phyloP scores from a whole-genome alignment of 2,113 vertebrate species.

The Pitta sordida region DNA sequence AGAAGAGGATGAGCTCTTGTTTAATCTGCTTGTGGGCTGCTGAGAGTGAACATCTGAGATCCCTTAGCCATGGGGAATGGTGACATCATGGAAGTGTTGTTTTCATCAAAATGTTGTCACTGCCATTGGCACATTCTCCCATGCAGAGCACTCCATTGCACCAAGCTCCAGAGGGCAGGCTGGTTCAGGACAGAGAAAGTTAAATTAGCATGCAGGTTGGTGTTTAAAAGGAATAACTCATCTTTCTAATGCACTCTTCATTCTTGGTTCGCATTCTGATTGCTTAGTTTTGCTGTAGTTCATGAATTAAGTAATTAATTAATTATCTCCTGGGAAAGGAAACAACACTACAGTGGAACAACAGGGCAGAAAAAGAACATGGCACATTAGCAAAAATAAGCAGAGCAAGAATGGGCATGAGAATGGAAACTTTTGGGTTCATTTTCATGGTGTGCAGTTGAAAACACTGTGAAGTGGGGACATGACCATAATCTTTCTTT shows the following conservation, averaged over 20 bases:
- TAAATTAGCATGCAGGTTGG: not conserved
- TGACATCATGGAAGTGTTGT: accelerated
- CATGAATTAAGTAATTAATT: not conserved
- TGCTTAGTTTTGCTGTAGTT: not conserved
- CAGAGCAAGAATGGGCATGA: not conserved
- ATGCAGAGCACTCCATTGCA: not conserved
- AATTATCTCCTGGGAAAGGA: not conserved
- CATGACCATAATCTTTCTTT: not conserved
- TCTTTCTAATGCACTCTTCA: not conserved
- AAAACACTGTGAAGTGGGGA: not conserved
- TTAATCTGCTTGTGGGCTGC: not conserved
- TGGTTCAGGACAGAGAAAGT: not conserved
- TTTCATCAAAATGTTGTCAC: not conserved
- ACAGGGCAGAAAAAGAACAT: not conserved
- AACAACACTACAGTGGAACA: not conserved
- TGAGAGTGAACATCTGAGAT: not conserved
- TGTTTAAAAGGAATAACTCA: not conserved
- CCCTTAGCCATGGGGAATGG: not conserved
- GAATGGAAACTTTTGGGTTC: not conserved
- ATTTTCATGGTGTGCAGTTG: not conserved
- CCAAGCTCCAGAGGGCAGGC: not conserved
- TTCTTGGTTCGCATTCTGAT: not conserved
- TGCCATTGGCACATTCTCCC: not conserved
- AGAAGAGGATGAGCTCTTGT: accelerated
- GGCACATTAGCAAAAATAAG: not conserved